Evolutionary conservation across 2,888 invertebrate genomes (phyloP).

Genomic region (Sphaerophoria rueppellii): DNA sequence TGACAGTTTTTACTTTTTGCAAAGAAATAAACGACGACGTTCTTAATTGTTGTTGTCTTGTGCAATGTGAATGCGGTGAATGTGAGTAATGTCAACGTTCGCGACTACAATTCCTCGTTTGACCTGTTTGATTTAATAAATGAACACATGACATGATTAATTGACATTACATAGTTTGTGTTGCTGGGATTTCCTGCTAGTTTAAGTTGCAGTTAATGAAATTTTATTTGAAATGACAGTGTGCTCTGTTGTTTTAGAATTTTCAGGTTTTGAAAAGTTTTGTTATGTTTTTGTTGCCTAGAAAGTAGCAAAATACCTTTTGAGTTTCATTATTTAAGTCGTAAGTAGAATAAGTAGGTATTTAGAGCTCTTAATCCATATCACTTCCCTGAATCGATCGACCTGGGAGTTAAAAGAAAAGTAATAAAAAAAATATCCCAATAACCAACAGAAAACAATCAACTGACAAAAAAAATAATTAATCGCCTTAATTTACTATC

Average conservation of each 20-base stretch:
- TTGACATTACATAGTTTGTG: conserved; percentile 3
- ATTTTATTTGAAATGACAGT: neutral
- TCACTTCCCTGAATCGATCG: too few species aligned
- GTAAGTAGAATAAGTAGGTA: too few species aligned
- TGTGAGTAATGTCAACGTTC: neutral
- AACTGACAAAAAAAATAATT: conserved; percentile 27
- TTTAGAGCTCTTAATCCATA: too few species aligned
- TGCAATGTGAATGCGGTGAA: neutral
- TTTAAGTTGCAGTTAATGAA: neutral
- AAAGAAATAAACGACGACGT: neutral
- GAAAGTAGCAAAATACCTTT: too few species aligned
- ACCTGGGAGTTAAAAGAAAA: neutral
- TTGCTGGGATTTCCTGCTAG: conserved; percentile 3
- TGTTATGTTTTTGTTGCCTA: too few species aligned
- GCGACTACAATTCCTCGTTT: too few species aligned
- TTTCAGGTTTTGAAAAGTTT: too few species aligned
- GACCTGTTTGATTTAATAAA: conserved; percentile 7
- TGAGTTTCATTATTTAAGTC: too few species aligned
- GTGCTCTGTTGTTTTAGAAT: too few species aligned
- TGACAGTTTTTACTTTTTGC: conserved; percentile 42
- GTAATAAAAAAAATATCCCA: conserved; percentile 5
- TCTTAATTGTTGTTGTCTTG: neutral
- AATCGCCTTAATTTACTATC: conserved; percentile 29
- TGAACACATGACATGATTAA: conserved; percentile 18
- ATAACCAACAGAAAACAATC: conserved; percentile 24